These are phyloP conservation scores for Caenorhabditis drosophilae DNA, from an alignment of 2,888 invertebrate species.

Conservation along the genomic window DNA sequence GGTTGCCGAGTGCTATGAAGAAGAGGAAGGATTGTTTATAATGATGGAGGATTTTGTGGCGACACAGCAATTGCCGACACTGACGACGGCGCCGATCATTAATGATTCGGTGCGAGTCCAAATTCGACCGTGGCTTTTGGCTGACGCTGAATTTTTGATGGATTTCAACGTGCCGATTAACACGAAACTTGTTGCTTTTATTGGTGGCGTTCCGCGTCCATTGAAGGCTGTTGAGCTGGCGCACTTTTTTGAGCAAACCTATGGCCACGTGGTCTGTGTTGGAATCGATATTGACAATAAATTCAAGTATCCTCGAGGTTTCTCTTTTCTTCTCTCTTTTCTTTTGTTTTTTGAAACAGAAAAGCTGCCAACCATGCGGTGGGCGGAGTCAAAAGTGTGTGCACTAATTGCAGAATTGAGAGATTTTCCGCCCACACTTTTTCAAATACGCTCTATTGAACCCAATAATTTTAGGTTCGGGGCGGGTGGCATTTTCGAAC, in stretches of 20 bases:
- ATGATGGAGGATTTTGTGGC: slow-evolving; percentile 16
- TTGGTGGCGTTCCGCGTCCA: slow-evolving; percentile 98
- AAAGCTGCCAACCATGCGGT: no score
- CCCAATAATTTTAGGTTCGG: slow-evolving; percentile 83
- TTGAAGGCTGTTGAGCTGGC: slow-evolving; percentile 95
- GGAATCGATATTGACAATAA: slow-evolving; percentile 99
- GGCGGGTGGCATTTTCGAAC: slow-evolving; percentile 96
- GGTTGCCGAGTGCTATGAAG: slow-evolving; percentile 95
- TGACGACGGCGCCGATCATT: no score
- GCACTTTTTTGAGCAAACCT: slow-evolving; percentile 98
- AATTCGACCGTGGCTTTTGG: slow-evolving; percentile 64
- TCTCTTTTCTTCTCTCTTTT: no score
- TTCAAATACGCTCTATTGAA: no score
- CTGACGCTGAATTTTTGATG: slow-evolving; percentile 60
- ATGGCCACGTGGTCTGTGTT: slow-evolving; percentile 97
- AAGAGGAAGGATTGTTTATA: slow-evolving; percentile 91
- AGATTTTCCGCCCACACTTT: no score
- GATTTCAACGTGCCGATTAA: slow-evolving; percentile 97
- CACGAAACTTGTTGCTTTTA: slow-evolving; percentile 96
- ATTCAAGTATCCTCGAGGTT: slow-evolving; percentile 92
- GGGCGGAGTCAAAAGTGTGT: no score
- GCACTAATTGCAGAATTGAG: no score
- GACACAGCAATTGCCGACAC: no score
- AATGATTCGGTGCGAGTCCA: slow-evolving; percentile 36
- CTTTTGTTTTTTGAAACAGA: no score